phyloP scores from a whole-genome alignment of 2,888 invertebrate genomes.

The Pollenia labialis region DNA sequence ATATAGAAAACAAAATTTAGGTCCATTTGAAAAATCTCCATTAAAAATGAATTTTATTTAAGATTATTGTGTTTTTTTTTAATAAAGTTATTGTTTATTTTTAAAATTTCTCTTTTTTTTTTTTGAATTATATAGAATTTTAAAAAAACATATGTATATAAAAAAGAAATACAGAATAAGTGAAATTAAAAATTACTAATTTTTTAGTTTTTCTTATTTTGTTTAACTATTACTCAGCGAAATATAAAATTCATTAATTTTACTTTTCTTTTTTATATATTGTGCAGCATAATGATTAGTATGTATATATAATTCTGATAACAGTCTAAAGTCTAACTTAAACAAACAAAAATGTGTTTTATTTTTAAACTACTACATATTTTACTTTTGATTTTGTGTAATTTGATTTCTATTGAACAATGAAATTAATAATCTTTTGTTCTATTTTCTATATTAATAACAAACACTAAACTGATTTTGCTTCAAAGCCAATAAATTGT shows the following conservation, averaged over 20 bases:
- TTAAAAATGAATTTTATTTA: conserved; percentile 28
- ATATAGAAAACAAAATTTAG: conserved; percentile 7
- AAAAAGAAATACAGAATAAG: conserved; percentile 22
- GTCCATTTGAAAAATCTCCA: conserved; percentile 27
- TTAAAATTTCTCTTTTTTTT: conserved; percentile 7
- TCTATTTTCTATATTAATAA: neutral
- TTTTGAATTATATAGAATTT: neutral
- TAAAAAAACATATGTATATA: too few relatives aligned
- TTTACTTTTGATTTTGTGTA: conserved; percentile 7
- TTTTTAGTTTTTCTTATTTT: neutral
- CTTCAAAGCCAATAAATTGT: neutral
- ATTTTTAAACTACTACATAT: neutral
- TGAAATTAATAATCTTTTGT: neutral
- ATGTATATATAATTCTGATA: conserved; percentile 18
- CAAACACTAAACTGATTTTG: too few relatives aligned
- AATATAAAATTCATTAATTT: neutral
- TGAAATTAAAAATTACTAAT: conserved; percentile 19
- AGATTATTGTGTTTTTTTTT: neutral
- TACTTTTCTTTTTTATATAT: too few relatives aligned
- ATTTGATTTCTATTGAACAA: conserved; percentile 23
- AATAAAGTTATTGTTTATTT: conserved; percentile 7
- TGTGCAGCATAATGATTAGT: neutral
- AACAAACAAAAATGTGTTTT: neutral
- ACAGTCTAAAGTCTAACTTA: conserved; percentile 57
- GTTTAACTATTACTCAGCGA: neutral